Evolutionary conservation across 2,113 vertebrate species (phyloP).

Genomic region (Crotalus horridus): DNA sequence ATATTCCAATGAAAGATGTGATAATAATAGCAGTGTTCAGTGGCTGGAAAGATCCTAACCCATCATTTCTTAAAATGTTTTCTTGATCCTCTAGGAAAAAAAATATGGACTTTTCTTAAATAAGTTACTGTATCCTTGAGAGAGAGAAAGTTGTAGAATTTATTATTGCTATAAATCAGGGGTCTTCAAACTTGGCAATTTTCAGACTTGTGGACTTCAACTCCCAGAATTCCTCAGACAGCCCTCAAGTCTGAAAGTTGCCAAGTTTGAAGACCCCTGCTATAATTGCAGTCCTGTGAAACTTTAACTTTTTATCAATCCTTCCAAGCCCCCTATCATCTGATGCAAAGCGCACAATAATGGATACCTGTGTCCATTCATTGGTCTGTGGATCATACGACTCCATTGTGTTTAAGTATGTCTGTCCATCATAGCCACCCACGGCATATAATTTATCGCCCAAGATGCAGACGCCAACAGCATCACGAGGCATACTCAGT

Average conservation of each 20-base stretch:
- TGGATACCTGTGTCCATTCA: slow-evolving; percentile 76
- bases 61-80: not conserved
- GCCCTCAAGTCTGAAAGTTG: no score
- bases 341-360: not conserved
- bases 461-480: slow-evolving; percentile 78
- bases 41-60: not conserved
- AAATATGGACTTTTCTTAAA: not conserved
- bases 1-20: not conserved
- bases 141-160: not conserved
- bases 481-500: slow-evolving; percentile 76
- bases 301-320: not conserved
- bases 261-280: not conserved
- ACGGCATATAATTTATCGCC: slow-evolving; percentile 77
- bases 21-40: not conserved
- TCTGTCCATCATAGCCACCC: slow-evolving; percentile 78
- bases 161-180: no score
- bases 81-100: not conserved
- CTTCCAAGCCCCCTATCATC: not conserved
- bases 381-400: slow-evolving; percentile 78
- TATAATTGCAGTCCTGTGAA: not conserved
- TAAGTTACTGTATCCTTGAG: not conserved
- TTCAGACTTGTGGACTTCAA: no score
- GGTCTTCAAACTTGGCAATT: no score
- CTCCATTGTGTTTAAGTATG: slow-evolving; percentile 78
- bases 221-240: no score